Conservation (phyloP, 2,888 invertebrate genomes). For the Tachina lurida region DNA sequence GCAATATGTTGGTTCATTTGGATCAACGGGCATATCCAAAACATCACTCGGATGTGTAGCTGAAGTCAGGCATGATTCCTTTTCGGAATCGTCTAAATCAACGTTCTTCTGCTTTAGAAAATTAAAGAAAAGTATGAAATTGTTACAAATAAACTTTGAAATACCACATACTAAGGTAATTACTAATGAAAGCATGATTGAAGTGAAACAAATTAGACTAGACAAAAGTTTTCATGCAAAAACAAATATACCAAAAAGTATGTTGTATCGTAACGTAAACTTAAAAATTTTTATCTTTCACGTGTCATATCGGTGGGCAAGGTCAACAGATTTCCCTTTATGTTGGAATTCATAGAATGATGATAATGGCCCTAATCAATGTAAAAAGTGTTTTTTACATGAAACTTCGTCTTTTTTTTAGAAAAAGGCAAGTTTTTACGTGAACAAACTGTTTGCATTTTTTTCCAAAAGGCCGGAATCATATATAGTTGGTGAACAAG, state of each 20-base stretch:
- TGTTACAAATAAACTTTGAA: slow-evolving; percentile 9
- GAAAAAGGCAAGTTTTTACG: too few relatives aligned
- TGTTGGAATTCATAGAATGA: too few relatives aligned
- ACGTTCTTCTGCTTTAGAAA: slow-evolving; percentile 77
- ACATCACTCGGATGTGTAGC: slow-evolving; percentile 93
- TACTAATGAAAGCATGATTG: slow-evolving; percentile 65
- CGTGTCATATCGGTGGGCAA: too few relatives aligned
- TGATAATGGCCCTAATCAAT: too few relatives aligned
- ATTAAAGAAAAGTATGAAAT: slow-evolving; percentile 10
- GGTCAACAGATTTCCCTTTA: too few relatives aligned
- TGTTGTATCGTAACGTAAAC: too few relatives aligned
- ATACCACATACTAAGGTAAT: background rate
- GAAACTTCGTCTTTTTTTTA: too few relatives aligned
- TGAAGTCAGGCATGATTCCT: slow-evolving; percentile 83
- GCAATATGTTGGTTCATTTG: slow-evolving; percentile 99
- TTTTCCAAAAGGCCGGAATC: too few relatives aligned
- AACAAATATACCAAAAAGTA: background rate
- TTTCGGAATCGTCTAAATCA: slow-evolving; percentile 84
- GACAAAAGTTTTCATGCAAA: slow-evolving; percentile 36
- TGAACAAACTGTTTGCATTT: too few relatives aligned
- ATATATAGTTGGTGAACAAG: too few relatives aligned
- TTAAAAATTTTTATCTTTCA: too few relatives aligned
- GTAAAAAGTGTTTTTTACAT: too few relatives aligned
- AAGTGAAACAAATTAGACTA: slow-evolving; percentile 70
- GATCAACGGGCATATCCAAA: slow-evolving; percentile 95